A percentile compares a stretch with the other conserved stretches of the same genome.
phyloP scores from a whole-genome alignment of 2,888 invertebrate species.

The Andrena marginata region DNA sequence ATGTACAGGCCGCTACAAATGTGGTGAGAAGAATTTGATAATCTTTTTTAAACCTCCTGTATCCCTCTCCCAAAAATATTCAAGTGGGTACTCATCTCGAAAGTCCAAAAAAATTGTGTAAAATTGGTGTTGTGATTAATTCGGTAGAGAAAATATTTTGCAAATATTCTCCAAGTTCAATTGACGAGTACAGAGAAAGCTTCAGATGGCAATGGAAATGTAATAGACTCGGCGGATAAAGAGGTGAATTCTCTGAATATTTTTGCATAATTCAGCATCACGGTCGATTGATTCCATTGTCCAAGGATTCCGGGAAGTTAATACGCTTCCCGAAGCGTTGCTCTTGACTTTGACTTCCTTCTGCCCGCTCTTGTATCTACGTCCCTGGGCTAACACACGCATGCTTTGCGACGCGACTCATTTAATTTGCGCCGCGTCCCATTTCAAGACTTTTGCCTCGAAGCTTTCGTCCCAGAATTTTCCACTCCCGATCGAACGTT shows the following conservation, averaged over 20 bases:
- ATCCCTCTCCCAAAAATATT: background rate
- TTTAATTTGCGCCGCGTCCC: slow-evolving; percentile 39
- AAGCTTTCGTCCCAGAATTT: slow-evolving; percentile 10
- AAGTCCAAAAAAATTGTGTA: too few species aligned
- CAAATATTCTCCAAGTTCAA: too few species aligned
- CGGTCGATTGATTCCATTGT: background rate
- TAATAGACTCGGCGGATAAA: too few species aligned
- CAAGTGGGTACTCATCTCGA: too few species aligned
- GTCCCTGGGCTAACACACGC: slow-evolving; percentile 3
- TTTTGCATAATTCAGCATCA: too few species aligned
- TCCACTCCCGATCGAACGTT: background rate
- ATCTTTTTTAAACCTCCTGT: background rate
- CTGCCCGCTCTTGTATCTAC: background rate
- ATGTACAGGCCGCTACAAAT: background rate
- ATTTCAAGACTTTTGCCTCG: slow-evolving; percentile 26
- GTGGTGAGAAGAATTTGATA: background rate
- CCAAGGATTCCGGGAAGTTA: background rate
- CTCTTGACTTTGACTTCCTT: slow-evolving; percentile 9
- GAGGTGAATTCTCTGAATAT: too few species aligned
- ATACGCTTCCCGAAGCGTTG: background rate
- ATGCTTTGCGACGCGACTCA: slow-evolving; percentile 17
- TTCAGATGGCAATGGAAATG: too few species aligned
- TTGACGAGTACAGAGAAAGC: too few species aligned
- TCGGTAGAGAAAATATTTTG: too few species aligned
- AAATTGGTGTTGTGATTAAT: too few species aligned